These are phyloP conservation scores for Brachystomella parvula DNA, from an alignment of 1,140 invertebrate species.

Conservation along the genomic window DNA sequence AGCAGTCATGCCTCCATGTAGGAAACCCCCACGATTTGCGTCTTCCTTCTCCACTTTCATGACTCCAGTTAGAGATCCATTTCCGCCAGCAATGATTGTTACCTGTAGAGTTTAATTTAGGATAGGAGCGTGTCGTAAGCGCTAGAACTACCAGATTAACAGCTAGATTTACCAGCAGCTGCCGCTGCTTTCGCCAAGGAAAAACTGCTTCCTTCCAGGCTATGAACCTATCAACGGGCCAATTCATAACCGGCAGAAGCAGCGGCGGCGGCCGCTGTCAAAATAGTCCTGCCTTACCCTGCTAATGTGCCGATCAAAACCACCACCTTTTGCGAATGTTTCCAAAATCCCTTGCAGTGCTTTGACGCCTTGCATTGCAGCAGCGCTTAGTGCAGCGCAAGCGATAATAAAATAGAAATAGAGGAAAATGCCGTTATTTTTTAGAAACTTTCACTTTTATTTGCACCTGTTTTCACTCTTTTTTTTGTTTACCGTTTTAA, in stretches of 20 bases:
- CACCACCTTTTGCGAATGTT: background rate
- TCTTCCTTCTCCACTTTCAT: constrained; percentile 12
- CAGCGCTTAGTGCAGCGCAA: background rate
- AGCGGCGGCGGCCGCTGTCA: too few species aligned
- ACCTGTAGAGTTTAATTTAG: constrained; percentile 2
- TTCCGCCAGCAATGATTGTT: constrained; percentile 8
- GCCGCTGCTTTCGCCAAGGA: too few species aligned
- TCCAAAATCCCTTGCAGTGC: background rate
- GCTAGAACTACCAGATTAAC: too few species aligned
- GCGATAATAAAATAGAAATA: background rate
- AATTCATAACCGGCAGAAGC: too few species aligned
- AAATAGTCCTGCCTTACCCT: background rate
- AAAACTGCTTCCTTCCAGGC: too few species aligned
- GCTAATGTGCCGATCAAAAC: background rate
- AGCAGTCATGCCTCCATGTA: constrained; percentile 10
- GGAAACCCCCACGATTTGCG: background rate
- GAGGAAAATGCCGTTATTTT: too few species aligned
- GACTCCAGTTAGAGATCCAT: constrained; percentile 1
- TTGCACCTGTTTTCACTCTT: too few species aligned
- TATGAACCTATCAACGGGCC: too few species aligned
- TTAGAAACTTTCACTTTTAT: background rate
- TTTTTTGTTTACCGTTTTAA: too few species aligned
- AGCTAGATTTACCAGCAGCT: too few species aligned
- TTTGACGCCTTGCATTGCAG: background rate
- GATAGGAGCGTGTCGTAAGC: too few species aligned